Base-by-base conservation (phyloP, 2,888 invertebrate species). In the Euzophera pinguis region DNA sequence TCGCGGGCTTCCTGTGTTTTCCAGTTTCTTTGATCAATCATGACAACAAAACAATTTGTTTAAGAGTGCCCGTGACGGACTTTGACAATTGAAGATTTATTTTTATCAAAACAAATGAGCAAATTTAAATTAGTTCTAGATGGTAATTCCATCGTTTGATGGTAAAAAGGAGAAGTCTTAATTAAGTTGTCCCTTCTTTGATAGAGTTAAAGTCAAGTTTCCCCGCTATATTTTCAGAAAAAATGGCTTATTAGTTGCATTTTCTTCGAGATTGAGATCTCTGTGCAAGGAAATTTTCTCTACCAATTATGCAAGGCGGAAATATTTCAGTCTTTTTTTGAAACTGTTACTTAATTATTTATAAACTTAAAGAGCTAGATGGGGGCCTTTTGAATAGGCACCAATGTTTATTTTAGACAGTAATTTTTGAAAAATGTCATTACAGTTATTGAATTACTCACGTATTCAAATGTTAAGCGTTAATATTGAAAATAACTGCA, bases 11-110 rank as follows among this genome's bases (percentile, higher is more conserved):
- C 77, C 75, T 77, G 81, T 82, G 78, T 80, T 80, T 80, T 71
- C 69, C 64, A 80, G 81, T 76, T 84, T 83, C 75, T 81, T 83
- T 85, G 87, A 87, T 87, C 86, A 87, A 87, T 88, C 84, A 86
- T 81, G 85, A 84, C 83, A 86, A 86, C n/a, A 86, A 82, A 84
- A 80, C 82, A 71, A 84, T 87, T 85, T 81, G 79, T 82, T 84
- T 73, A 76, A 78, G 78, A 80, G 71, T 71, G 67, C 71, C 74
- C 66, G 71, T 78, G 79, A 78, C 70, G 68, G 75, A 83, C 76
- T 84, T 84, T 77, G 84, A 78, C 81, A 84, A 81, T 78, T 58
- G 58, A 71, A 82, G 84, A 83, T 75, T 67, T 45, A 67, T 72
- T n/a, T 71, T 69, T 72, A 71, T 67, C 63, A 63, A 67, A 77